These are phyloP conservation scores for Papilio xuthus DNA, from an alignment of 1,140 invertebrate species.

Conservation along the genomic window DNA sequence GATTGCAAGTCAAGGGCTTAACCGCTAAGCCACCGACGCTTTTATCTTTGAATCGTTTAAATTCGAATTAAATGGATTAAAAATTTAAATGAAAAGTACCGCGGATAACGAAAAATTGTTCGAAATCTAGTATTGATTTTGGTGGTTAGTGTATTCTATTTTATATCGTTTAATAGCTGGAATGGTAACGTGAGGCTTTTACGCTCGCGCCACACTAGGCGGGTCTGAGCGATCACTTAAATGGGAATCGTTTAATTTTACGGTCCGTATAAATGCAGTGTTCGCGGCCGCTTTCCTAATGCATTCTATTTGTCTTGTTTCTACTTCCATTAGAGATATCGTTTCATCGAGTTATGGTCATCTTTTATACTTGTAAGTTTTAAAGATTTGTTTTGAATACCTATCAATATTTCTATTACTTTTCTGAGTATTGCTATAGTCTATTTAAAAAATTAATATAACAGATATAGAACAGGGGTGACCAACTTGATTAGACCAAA, in stretches of 20 bases:
- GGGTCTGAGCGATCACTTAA: slow-evolving; percentile 33
- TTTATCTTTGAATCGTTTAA: background rate
- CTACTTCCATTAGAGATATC: slow-evolving; percentile 33
- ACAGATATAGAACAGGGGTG: too few relatives aligned
- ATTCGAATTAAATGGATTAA: background rate
- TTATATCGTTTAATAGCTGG: slow-evolving; percentile 27
- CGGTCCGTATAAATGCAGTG: slow-evolving; percentile 43
- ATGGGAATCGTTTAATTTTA: slow-evolving; percentile 45
- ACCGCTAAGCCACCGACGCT: too few relatives aligned
- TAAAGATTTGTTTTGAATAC: slow-evolving; percentile 1
- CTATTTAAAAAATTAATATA: background rate
- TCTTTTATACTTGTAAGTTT: background rate
- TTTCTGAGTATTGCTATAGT: background rate
- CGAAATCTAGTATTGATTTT: background rate
- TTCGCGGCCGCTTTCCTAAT: slow-evolving; percentile 31
- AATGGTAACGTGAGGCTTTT: background rate
- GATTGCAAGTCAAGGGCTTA: too few relatives aligned
- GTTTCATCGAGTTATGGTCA: background rate
- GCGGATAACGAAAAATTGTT: background rate
- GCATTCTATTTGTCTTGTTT: slow-evolving; percentile 38
- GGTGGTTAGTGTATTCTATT: background rate
- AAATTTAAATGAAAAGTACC: background rate
- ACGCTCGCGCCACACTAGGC: slow-evolving; percentile 1
- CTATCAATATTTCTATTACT: background rate
- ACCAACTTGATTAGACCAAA: too few relatives aligned